Evolutionary conservation across 1,140 invertebrate genomes (phyloP), one percentile per base, ranked within the genome.

Genomic region (Calephelis virginiensis): DNA sequence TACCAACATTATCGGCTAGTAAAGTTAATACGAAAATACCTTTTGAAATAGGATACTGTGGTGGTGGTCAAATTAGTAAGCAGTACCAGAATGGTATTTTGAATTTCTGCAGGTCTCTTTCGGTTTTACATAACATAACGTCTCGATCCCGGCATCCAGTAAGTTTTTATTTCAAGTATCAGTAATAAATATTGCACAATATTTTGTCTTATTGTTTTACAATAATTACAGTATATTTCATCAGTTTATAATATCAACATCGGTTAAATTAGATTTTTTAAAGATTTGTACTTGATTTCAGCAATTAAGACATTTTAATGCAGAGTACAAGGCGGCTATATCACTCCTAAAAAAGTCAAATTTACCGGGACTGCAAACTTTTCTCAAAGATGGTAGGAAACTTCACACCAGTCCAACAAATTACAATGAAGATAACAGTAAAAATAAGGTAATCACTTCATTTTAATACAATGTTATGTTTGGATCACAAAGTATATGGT

Each of bases 311-410:
- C 72, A 80, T 1, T 83, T 85, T 45, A 80, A 88, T 74, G 77
- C 74, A 40, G 86, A 90, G 69, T 86, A 80, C 28, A 87, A 82
- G 77, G 86, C 88, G 60, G 83, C 77, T 9, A 73, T 76, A 49
- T 68, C 74, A 56, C 68, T 90, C n/a, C 63, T 89, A 8, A 76
- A 71, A 53, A 72, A 86, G 64, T 90, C 88, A 45, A 82, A 86
- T 66, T 65, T 89, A 43, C 76, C 81, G 17, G 66, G 47, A 12
- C 28, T 85, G n/a, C 70, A 64, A 43, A 65, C 79, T 49, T n/a
- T 83, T 37, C 61, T 78, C 10, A 73, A 66, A 61, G 64, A 61
- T 50, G 37, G 61, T 5, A 73, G 80, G 61, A 61, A 61, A 11
- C 59, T 90, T 50, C 85, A 89, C 49, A 86, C 86, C 40, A 82